Conservation (phyloP, 2,113 vertebrate genomes). For the Chlamydotis undulata region DNA sequence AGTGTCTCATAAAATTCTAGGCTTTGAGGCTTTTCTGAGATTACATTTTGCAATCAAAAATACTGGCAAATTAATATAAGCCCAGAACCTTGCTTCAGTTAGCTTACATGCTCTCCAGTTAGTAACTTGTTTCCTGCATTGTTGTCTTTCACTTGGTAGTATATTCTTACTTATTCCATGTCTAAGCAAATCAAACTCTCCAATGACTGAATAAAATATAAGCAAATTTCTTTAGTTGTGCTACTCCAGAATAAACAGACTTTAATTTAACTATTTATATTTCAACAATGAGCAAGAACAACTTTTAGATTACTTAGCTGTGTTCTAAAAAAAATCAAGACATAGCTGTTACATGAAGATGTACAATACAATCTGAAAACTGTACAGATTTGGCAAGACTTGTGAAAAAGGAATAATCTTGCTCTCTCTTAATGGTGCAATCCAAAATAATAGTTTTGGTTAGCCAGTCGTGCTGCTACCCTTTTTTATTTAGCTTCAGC, state of each 20-base stretch:
- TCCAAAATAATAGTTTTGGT: slow-evolving; percentile 2
- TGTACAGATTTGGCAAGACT: background rate
- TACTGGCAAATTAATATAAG: background rate
- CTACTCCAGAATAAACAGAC: background rate
- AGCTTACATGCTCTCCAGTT: background rate
- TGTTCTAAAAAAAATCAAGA: background rate
- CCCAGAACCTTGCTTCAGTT: background rate
- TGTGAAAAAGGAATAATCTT: background rate
- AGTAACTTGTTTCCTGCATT: background rate
- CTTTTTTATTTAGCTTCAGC: background rate
- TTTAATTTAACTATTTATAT: background rate
- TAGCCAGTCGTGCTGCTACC: background rate
- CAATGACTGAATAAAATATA: background rate
- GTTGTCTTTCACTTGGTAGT: background rate
- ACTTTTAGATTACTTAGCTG: background rate
- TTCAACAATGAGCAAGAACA: background rate
- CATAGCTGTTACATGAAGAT: background rate
- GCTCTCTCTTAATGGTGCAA: background rate
- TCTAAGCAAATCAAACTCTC: background rate
- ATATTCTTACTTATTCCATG: background rate
- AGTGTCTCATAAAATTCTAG: background rate
- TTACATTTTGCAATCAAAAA: background rate
- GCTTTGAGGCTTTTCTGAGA: background rate
- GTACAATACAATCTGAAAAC: background rate
- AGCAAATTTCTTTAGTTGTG: background rate